Evolutionary conservation across 2,113 vertebrate species (phyloP).

Genomic region (Hymenochirus boettgeri): DNA sequence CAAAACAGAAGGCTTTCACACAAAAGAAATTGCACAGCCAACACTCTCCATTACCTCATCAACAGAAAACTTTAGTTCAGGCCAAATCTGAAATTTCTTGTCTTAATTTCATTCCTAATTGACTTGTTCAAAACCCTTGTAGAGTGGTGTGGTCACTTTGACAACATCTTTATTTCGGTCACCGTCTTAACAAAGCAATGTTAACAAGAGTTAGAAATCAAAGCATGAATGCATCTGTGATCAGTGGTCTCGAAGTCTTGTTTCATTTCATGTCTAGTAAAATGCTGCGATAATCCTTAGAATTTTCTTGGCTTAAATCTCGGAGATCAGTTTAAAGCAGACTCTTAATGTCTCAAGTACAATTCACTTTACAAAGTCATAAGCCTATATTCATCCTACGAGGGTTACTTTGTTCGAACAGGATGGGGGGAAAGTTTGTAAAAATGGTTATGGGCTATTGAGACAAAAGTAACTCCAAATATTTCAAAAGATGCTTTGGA

Average conservation of each 20-base stretch:
- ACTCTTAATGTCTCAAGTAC: constrained; percentile 75
- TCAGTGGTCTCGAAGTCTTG: constrained; percentile 81
- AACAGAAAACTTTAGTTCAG: constrained; percentile 9
- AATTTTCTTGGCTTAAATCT: constrained; percentile 82
- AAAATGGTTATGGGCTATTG: constrained; percentile 82
- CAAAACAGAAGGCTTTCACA: too few species aligned
- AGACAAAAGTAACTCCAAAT: too few species aligned
- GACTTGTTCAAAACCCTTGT: constrained; percentile 81
- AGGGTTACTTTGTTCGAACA: constrained; percentile 84
- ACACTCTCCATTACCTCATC: background rate
- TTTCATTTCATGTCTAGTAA: constrained; percentile 92
- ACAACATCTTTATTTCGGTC: constrained; percentile 67
- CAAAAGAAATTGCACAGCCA: background rate
- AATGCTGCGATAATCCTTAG: constrained; percentile 90
- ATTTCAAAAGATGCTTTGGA: constrained; percentile 44
- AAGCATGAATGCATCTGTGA: constrained; percentile 75
- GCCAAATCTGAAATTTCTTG: constrained; percentile 62
- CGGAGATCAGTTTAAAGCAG: constrained; percentile 59
- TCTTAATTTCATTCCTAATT: constrained; percentile 79
- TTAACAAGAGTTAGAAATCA: constrained; percentile 63
- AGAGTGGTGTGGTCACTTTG: constrained; percentile 79
- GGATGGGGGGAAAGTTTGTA: constrained; percentile 77
- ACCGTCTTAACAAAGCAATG: constrained; percentile 68
- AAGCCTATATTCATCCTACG: constrained; percentile 91
- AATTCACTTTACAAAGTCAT: constrained; percentile 71